These are phyloP conservation scores for Bubo bubo DNA, from an alignment of 2,113 vertebrate species.

Conservation along the genomic window DNA sequence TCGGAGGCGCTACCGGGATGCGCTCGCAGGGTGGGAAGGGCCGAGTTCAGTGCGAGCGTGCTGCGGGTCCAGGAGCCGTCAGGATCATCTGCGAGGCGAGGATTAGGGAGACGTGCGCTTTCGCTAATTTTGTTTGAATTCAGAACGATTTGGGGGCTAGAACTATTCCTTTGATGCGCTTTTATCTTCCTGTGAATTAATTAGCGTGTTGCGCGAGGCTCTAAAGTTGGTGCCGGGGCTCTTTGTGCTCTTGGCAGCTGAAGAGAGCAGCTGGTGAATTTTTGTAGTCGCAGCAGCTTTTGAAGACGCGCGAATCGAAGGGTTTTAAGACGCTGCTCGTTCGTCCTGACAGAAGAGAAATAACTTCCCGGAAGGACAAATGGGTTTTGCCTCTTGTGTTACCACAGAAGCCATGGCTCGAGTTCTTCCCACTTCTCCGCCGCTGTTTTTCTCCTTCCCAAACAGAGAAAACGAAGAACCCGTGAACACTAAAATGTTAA, in stretches of 20 bases:
- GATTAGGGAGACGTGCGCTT: background rate
- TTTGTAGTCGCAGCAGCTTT: background rate
- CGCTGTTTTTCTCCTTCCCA: background rate
- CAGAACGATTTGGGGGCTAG: background rate
- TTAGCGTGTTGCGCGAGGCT: background rate
- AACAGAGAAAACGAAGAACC: background rate
- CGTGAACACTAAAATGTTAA: background rate
- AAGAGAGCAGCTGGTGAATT: background rate
- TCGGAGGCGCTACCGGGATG: background rate
- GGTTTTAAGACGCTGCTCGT: background rate
- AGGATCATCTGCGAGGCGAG: background rate
- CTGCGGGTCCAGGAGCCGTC: background rate
- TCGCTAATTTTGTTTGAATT: background rate
- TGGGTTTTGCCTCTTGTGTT: background rate
- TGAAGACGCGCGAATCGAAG: background rate
- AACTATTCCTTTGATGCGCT: background rate
- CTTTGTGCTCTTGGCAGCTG: background rate
- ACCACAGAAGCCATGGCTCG: fast-evolving
- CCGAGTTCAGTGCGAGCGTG: background rate
- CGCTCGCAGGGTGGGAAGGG: background rate
- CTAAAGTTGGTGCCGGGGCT: background rate
- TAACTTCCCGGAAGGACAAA: background rate
- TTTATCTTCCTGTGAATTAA: background rate
- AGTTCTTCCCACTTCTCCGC: background rate
- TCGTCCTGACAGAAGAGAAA: background rate